Evolutionary conservation across 2,888 invertebrate genomes (phyloP).

Genomic region (Polydrusus pterygomalis): DNA sequence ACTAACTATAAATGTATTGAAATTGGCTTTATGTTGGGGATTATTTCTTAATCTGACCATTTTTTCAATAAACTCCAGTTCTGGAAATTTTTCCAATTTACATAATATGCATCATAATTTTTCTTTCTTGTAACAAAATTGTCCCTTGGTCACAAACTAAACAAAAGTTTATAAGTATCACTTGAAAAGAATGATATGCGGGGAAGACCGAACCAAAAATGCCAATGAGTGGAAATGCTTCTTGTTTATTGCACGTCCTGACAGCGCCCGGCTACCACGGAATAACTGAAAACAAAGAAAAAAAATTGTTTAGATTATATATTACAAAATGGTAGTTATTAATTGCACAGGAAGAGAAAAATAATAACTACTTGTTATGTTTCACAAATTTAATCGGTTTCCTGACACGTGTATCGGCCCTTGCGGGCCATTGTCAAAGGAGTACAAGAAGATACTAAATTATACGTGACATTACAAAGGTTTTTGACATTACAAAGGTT

Average conservation of each 20-base stretch:
- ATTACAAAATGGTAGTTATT: no score
- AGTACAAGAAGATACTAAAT: no score
- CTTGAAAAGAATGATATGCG: conserved; percentile 39
- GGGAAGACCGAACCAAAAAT: conserved; percentile 60
- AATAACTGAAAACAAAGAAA: conserved; percentile 61
- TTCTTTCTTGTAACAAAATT: conserved; percentile 10
- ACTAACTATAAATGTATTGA: no score
- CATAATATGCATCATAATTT: conserved; percentile 1
- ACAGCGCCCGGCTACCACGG: conserved; percentile 61
- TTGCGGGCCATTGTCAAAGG: no score
- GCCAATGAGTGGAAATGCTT: conserved; percentile 62
- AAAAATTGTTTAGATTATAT: not conserved
- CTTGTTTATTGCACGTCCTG: conserved; percentile 64
- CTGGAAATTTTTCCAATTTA: not conserved
- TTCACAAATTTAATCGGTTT: no score
- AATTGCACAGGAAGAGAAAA: no score
- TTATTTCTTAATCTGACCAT: no score
- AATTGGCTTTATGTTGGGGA: no score
- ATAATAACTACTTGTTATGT: no score
- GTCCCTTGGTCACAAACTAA: conserved; percentile 28
- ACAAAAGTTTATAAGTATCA: conserved; percentile 40
- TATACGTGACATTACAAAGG: no score
- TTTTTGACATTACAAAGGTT: no score
- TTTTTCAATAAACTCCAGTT: not conserved
- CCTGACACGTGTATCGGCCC: no score